These are phyloP conservation scores for Hydrolagus affinis DNA, from an alignment of 2,113 vertebrate genomes.

Conservation along the genomic window DNA sequence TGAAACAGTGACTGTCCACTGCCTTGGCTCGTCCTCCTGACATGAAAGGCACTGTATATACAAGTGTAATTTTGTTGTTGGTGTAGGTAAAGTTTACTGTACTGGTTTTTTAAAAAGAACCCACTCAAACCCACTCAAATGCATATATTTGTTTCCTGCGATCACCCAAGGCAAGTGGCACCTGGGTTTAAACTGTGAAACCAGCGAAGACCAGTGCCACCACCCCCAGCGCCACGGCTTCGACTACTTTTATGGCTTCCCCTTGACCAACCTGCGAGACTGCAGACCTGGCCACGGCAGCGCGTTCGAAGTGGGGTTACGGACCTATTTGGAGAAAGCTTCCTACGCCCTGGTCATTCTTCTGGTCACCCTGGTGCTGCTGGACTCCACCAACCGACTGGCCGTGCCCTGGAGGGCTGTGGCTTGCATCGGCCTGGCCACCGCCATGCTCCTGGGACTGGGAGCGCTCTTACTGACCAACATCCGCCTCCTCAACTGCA, in stretches of 20 bases:
- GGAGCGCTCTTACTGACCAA: constrained; percentile 46
- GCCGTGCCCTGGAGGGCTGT: constrained; percentile 35
- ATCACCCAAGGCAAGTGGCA: constrained; percentile 73
- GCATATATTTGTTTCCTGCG: neutral
- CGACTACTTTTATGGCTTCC: constrained; percentile 70
- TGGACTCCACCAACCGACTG: constrained; percentile 44
- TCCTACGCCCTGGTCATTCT: constrained; percentile 37
- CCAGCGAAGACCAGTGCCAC: constrained; percentile 72
- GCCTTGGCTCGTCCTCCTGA: neutral
- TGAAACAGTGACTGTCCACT: neutral
- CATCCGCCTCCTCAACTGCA: constrained; percentile 69
- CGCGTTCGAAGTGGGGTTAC: constrained; percentile 45
- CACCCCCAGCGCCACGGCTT: constrained; percentile 75
- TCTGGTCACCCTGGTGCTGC: constrained; percentile 39
- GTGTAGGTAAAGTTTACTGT: neutral
- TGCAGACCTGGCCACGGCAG: constrained; percentile 65
- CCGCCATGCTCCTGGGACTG: neutral
- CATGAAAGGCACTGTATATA: neutral
- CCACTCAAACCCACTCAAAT: too few relatives aligned
- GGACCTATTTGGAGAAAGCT: constrained; percentile 35
- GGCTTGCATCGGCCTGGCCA: constrained; percentile 37
- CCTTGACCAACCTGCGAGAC: constrained; percentile 70
- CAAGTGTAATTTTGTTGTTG: too few relatives aligned
- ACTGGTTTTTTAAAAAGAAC: too few relatives aligned
- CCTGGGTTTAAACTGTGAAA: constrained; percentile 71